These are phyloP conservation scores for Galbula dea DNA, from an alignment of 2,113 vertebrate genomes.

Conservation along the genomic window DNA sequence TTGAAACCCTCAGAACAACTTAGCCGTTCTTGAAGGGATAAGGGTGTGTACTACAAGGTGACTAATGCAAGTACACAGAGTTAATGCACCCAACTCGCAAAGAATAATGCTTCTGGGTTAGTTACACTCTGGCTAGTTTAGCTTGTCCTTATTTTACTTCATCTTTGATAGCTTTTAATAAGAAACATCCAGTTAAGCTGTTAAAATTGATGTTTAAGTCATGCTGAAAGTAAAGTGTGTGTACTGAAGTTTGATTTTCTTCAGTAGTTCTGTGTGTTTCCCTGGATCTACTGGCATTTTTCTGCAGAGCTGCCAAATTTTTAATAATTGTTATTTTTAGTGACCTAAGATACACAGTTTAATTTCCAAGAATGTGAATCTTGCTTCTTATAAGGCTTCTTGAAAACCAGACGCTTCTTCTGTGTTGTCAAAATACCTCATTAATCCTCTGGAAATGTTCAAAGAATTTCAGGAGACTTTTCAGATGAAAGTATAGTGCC, in stretches of 20 bases:
- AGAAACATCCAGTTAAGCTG: slow-evolving; percentile 53
- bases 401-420: slow-evolving; percentile 41
- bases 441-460: slow-evolving; percentile 60
- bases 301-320: slow-evolving; percentile 44
- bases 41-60: not conserved
- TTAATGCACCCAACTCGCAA: not conserved
- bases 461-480: slow-evolving; percentile 64
- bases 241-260: slow-evolving; percentile 37
- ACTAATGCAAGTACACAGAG: rapidly evolving
- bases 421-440: slow-evolving; percentile 56
- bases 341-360: slow-evolving; percentile 18
- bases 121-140: slow-evolving; percentile 3
- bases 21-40: not conserved
- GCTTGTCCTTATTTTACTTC: slow-evolving; percentile 21
- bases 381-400: slow-evolving; percentile 46
- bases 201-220: slow-evolving; percentile 53
- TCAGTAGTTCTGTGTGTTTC: slow-evolving; percentile 41
- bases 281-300: slow-evolving; percentile 4
- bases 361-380: slow-evolving; percentile 38
- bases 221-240: slow-evolving; percentile 33
- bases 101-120: slow-evolving; percentile 20
- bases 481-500: slow-evolving; percentile 54
- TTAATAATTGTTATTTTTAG: slow-evolving; percentile 66
- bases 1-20: not conserved
- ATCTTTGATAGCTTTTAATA: slow-evolving; percentile 46